Percentiles rank a stretch among this genome's conserved stretches.
Conservation (phyloP, 1,140 invertebrate species). For the Ooceraea biroi region DNA sequence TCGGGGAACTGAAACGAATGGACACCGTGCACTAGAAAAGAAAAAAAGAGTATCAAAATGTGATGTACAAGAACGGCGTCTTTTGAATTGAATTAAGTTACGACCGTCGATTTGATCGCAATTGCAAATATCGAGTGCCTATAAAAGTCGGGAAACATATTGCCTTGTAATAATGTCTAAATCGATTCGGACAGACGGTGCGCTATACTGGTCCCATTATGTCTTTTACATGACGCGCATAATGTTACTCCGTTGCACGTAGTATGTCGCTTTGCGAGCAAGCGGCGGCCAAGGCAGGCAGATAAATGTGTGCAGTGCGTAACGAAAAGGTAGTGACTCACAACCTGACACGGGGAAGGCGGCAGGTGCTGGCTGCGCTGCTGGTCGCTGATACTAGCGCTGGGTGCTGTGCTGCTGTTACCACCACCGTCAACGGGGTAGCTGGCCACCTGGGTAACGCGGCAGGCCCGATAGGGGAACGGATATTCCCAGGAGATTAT, state of each 20-base stretch:
- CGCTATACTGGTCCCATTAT: not conserved
- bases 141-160: not conserved
- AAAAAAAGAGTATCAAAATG: not conserved
- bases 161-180: slow-evolving; percentile 19
- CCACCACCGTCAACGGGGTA: slow-evolving; percentile 68
- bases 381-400: slow-evolving; percentile 73
- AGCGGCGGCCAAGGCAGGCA: not conserved
- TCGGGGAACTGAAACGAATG: no score
- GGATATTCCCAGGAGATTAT: slow-evolving; percentile 85
- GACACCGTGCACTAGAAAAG: no score
- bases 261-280: slow-evolving; percentile 41
- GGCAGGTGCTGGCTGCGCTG: slow-evolving; percentile 77
- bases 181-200: slow-evolving; percentile 37
- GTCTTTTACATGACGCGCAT: slow-evolving; percentile 42
- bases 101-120: not conserved
- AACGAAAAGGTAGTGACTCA: slow-evolving; percentile 77
- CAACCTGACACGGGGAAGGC: slow-evolving; percentile 74
- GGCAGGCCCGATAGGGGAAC: slow-evolving; percentile 78
- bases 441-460: slow-evolving; percentile 64
- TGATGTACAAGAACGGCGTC: not conserved
- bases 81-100: not conserved
- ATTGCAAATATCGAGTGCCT: slow-evolving; percentile 7
- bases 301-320: slow-evolving; percentile 7
- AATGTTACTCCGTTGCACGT: slow-evolving; percentile 49
- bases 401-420: slow-evolving; percentile 74